Evolutionary conservation across 1,140 invertebrate species (phyloP).

Genomic region (Euschistus heros): DNA sequence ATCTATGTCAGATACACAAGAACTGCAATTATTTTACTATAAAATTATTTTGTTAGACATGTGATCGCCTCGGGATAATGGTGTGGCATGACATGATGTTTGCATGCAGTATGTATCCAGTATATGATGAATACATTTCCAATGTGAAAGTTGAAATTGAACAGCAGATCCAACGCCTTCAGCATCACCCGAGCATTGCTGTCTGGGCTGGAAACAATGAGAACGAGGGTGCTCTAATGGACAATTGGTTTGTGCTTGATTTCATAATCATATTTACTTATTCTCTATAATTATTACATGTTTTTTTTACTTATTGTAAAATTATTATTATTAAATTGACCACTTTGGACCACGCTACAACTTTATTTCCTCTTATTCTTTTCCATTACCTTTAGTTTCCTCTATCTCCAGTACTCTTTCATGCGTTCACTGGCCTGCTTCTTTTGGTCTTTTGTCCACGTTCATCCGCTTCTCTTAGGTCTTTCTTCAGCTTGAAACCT

Average conservation of each 20-base stretch:
- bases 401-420: too few relatives aligned
- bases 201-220: constrained; percentile 96
- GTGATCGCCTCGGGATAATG: constrained; percentile 69
- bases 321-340: neutral
- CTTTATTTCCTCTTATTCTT: too few relatives aligned
- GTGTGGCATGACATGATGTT: constrained; percentile 97
- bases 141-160: constrained; percentile 66
- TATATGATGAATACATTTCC: constrained; percentile 54
- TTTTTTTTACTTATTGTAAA: neutral
- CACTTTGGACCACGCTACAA: too few relatives aligned
- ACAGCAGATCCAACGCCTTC: constrained; percentile 74
- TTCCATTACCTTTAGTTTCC: too few relatives aligned
- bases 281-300: neutral
- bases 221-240: constrained; percentile 81
- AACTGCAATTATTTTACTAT: too few relatives aligned
- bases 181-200: constrained; percentile 80
- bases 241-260: constrained; percentile 51
- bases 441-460: too few relatives aligned
- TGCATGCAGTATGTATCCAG: constrained; percentile 91
- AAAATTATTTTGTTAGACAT: too few relatives aligned
- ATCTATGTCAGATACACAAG: too few relatives aligned
- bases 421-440: too few relatives aligned
- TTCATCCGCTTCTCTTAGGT: too few relatives aligned
- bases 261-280: neutral
- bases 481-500: too few relatives aligned